A percentile compares a stretch with the other conserved stretches of the same genome.
These are phyloP conservation scores for Drosophila sp. DNA, from an alignment of 1,140 invertebrate genomes.

Conservation along the genomic window DNA sequence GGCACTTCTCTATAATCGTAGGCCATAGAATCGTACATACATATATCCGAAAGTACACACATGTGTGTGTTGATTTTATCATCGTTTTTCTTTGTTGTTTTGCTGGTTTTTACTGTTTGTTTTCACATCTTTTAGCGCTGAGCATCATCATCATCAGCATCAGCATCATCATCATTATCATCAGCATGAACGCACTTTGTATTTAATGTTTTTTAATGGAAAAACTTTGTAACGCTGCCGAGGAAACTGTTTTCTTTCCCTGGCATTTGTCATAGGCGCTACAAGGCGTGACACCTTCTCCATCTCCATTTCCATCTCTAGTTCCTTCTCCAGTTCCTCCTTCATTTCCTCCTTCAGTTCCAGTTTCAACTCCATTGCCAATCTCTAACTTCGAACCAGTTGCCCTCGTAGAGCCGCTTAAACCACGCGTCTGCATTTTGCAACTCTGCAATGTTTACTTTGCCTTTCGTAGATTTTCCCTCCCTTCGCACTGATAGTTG, in stretches of 20 bases:
- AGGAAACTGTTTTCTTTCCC: conserved; percentile 48
- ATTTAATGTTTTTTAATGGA: conserved; percentile 68
- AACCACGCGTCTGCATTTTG: conserved; percentile 57
- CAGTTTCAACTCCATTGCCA: conserved; percentile 19
- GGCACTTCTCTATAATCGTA: conserved; percentile 23
- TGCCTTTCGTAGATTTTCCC: conserved; percentile 41
- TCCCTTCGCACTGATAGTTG: conserved; percentile 3
- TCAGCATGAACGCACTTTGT: conserved; percentile 58
- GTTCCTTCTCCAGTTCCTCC: conserved; percentile 1
- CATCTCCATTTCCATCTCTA: conserved; percentile 4
- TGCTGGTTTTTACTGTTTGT: conserved; percentile 53
- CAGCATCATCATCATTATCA: conserved; percentile 21
- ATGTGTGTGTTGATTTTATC: conserved; percentile 28
- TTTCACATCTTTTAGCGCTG: conserved; percentile 34
- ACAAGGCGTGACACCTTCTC: conserved; percentile 13
- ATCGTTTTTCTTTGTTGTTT: conserved; percentile 31
- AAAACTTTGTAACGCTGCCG: conserved; percentile 59
- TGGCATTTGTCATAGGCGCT: conserved; percentile 60
- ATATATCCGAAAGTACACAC: not conserved
- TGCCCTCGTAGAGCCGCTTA: conserved; percentile 50
- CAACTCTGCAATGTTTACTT: conserved; percentile 55
- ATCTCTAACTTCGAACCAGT: conserved; percentile 36
- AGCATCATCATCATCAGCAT: conserved; percentile 25
- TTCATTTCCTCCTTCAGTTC: not conserved
- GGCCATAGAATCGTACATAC: conserved; percentile 10